Percentiles rank a stretch among this genome's conserved stretches.
Conservation (phyloP, 2,113 vertebrate species). For the Chloroceryle aenea region DNA sequence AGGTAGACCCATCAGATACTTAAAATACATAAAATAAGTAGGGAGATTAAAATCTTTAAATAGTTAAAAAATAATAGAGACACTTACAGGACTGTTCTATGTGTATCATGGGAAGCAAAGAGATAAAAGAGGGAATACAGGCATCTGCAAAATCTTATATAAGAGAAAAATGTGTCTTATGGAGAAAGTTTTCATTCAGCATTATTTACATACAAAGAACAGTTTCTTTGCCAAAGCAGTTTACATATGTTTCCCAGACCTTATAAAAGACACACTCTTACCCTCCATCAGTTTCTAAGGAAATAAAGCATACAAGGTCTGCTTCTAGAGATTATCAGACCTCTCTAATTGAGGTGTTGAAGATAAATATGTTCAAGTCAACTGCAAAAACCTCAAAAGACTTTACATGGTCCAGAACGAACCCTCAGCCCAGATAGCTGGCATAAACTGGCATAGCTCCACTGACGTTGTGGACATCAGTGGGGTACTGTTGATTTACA, state of each 20-base stretch:
- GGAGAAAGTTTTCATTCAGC: not conserved
- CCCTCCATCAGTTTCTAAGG: not conserved
- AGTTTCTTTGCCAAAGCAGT: slow-evolving; percentile 3
- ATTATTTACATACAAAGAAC: not conserved
- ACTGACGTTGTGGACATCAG: not conserved
- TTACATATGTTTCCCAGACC: slow-evolving; percentile 29
- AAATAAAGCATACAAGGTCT: not conserved
- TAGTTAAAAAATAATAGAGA: not conserved
- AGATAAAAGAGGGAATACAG: not conserved
- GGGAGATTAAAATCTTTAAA: not conserved
- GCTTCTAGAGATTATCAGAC: not conserved
- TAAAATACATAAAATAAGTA: not conserved
- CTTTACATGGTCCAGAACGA: not conserved
- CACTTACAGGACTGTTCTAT: not conserved
- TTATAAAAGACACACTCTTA: not conserved
- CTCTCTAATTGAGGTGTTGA: not conserved
- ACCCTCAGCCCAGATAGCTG: not conserved
- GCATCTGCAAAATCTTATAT: not conserved
- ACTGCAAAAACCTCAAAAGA: not conserved
- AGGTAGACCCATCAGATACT: not conserved
- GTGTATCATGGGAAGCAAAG: not conserved
- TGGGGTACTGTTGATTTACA: not conserved
- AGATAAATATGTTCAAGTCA: not conserved
- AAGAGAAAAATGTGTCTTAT: not conserved
- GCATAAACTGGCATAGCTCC: not conserved